phyloP scores from a whole-genome alignment of 2,888 invertebrate genomes.

The Lampropteryx suffumata region DNA sequence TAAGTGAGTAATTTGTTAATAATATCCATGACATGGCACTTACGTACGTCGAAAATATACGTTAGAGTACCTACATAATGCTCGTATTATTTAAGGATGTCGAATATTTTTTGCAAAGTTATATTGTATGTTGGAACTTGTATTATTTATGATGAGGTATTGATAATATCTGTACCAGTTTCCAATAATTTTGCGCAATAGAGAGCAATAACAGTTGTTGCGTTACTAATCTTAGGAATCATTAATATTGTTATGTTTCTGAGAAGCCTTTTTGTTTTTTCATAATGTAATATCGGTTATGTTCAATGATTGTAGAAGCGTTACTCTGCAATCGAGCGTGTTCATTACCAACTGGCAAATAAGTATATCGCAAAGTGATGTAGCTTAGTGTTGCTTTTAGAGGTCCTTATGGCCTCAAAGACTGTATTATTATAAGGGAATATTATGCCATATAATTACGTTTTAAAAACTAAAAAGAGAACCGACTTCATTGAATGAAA shows the following conservation, averaged over 20 bases:
- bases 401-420: too few species aligned
- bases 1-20: slow-evolving; percentile 24
- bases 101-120: neutral
- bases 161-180: neutral
- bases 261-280: slow-evolving; percentile 21
- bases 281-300: slow-evolving; percentile 26
- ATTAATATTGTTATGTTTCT: slow-evolving; percentile 24
- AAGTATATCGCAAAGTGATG: neutral
- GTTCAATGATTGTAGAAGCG: slow-evolving; percentile 39
- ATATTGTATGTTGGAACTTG: too few species aligned
- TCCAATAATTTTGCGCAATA: slow-evolving; percentile 2
- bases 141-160: neutral
- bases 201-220: slow-evolving; percentile 8
- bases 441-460: too few species aligned
- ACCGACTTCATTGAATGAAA: too few species aligned
- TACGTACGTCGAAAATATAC: too few species aligned
- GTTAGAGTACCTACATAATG: too few species aligned
- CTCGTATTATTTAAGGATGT: too few species aligned
- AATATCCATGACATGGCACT: slow-evolving; percentile 1
- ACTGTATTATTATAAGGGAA: too few species aligned
- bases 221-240: slow-evolving; percentile 18
- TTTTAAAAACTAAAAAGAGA: too few species aligned
- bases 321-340: slow-evolving; percentile 42
- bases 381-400: too few species aligned
- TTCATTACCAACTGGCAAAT: slow-evolving; percentile 3